Evolutionary conservation across 2,888 invertebrate species (phyloP).

Genomic region (Globia sparganii): DNA sequence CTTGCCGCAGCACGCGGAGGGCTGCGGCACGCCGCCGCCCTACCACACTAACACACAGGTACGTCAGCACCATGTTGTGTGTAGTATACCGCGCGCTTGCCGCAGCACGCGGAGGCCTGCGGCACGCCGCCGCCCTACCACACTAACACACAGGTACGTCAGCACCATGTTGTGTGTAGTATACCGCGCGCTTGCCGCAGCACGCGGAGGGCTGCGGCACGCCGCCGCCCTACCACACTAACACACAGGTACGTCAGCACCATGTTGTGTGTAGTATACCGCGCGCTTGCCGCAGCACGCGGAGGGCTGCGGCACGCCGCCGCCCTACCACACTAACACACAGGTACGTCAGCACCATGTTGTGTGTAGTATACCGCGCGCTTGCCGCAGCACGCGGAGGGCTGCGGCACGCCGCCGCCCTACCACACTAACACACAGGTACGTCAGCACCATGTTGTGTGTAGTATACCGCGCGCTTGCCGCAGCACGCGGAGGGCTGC

Average conservation of each 20-base stretch:
- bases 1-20: conserved; percentile 36
- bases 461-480: too few relatives aligned
- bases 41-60: conserved; percentile 90
- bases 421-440: conserved; percentile 90
- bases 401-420: conserved; percentile 94
- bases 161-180: too few relatives aligned
- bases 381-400: conserved; percentile 36
- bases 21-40: conserved; percentile 94
- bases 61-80: too few relatives aligned
- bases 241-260: too few relatives aligned
- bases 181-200: not conserved
- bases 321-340: conserved; percentile 92
- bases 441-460: too few relatives aligned
- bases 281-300: not conserved
- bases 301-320: conserved; percentile 92
- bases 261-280: too few relatives aligned
- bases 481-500: conserved; percentile 61
- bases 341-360: too few relatives aligned
- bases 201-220: conserved; percentile 89
- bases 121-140: conserved; percentile 96
- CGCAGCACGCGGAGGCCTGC: conserved; percentile 61
- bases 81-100: too few relatives aligned
- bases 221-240: conserved; percentile 93
- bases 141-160: conserved; percentile 84
- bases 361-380: too few relatives aligned